Percentiles rank a stretch among this genome's conserved stretches.
Evolutionary conservation across 2,888 invertebrate species (phyloP).

Genomic region (Gastracanthus pulcherrimus): DNA sequence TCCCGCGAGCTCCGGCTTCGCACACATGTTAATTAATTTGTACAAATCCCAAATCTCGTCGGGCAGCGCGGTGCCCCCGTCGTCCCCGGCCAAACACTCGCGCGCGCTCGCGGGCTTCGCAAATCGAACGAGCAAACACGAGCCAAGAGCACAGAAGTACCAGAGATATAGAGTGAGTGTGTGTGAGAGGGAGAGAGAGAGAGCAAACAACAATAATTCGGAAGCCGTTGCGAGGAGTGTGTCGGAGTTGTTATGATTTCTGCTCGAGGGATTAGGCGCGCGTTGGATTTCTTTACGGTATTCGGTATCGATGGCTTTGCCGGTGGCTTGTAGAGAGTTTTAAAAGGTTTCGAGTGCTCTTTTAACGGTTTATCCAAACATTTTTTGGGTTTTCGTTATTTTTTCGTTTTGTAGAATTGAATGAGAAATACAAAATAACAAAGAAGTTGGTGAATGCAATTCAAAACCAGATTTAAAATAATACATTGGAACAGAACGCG

Average conservation of each 20-base stretch:
- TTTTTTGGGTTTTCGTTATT: not conserved
- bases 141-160: not conserved
- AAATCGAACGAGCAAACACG: not conserved
- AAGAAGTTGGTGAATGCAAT: not conserved
- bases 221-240: not conserved
- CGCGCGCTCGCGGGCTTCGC: not conserved
- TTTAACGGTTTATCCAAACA: not conserved
- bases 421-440: not conserved
- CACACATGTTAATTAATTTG: conserved; percentile 36
- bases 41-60: conserved; percentile 22
- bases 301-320: too few relatives aligned
- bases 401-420: not conserved
- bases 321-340: not conserved
- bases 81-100: too few relatives aligned
- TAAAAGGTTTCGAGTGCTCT: not conserved
- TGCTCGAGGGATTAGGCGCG: not conserved
- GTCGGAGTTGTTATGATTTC: not conserved
- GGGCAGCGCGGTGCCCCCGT: not conserved
- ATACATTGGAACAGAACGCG: not conserved
- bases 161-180: not conserved
- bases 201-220: conserved; percentile 1
- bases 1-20: not conserved
- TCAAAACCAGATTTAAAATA: not conserved
- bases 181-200: not conserved
- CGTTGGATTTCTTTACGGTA: not conserved